These are phyloP conservation scores for Chironomus riparius DNA, from an alignment of 2,888 invertebrate genomes.

Conservation along the genomic window DNA sequence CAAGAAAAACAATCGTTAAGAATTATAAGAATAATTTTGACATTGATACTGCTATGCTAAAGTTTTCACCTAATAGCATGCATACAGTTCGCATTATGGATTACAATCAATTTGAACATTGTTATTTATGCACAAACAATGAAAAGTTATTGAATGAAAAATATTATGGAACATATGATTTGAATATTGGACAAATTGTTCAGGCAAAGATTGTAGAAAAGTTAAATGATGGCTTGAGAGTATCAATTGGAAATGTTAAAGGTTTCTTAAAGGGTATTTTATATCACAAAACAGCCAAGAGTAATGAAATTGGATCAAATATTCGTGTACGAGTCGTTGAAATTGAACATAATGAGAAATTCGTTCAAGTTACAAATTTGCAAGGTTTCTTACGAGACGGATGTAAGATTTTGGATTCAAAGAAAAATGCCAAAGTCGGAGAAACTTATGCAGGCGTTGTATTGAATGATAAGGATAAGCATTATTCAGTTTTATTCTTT, in stretches of 20 bases:
- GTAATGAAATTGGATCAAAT: conserved; percentile 45
- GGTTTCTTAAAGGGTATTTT: conserved; percentile 36
- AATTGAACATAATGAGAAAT: conserved; percentile 42
- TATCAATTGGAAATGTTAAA: conserved; percentile 47
- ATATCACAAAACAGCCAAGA: conserved; percentile 43
- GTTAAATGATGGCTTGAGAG: conserved; percentile 43
- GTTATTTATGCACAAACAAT: conserved; percentile 61
- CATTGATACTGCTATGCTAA: conserved; percentile 38
- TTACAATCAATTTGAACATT: conserved; percentile 55
- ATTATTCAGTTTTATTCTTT: conserved; percentile 40
- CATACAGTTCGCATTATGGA: conserved; percentile 53
- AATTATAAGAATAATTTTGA: conserved; percentile 39
- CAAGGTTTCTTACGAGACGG: conserved; percentile 51
- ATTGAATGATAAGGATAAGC: conserved; percentile 34
- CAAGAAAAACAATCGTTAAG: conserved; percentile 36
- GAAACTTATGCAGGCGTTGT: conserved; percentile 38
- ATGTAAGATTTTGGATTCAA: conserved; percentile 45
- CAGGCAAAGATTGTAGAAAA: conserved; percentile 46
- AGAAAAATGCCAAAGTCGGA: conserved; percentile 46
- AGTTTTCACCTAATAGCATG: conserved; percentile 38
- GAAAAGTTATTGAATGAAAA: conserved; percentile 47
- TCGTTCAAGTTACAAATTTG: conserved; percentile 55
- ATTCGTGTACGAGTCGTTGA: conserved; percentile 53
- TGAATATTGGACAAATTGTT: conserved; percentile 49
- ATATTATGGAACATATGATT: conserved; percentile 46